Conservation (phyloP, 2,113 vertebrate genomes). For the Embiotoca jacksoni region DNA sequence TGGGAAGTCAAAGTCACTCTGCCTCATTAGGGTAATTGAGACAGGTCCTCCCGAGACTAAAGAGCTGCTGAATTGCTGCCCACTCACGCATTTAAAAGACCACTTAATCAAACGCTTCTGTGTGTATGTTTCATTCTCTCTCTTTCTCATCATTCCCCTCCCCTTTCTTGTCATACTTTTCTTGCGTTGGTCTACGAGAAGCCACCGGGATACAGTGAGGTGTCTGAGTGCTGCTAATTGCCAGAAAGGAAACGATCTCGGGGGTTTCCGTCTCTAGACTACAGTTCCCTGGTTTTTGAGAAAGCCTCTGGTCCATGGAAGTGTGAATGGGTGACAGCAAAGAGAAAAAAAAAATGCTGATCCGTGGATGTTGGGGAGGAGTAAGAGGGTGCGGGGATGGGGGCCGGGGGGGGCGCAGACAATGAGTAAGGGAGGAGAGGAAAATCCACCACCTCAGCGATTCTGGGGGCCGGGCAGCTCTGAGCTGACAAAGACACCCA, state of each 20-base stretch:
- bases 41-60: constrained; percentile 77
- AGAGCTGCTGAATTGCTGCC: constrained; percentile 75
- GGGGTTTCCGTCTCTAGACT: constrained; percentile 27
- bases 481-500: constrained; percentile 77
- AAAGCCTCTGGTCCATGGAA: constrained; percentile 44
- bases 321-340: constrained; percentile 69
- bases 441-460: constrained; percentile 80
- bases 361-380: constrained; percentile 64
- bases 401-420: constrained; percentile 49
- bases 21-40: constrained; percentile 84
- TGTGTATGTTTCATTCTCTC: constrained; percentile 62
- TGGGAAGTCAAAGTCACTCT: constrained; percentile 67
- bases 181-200: constrained; percentile 16
- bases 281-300: constrained; percentile 31
- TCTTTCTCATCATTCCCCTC: constrained; percentile 43
- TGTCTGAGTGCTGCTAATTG: constrained; percentile 58
- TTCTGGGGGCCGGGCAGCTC: constrained; percentile 64
- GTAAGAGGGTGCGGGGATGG: constrained; percentile 36
- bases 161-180: constrained; percentile 49
- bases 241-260: constrained; percentile 48
- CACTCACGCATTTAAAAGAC: constrained; percentile 74
- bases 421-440: constrained; percentile 68
- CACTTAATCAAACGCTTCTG: constrained; percentile 74
- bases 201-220: constrained; percentile 37
- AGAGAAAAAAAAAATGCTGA: constrained; percentile 78